Evolutionary conservation across 2,113 vertebrate genomes (phyloP), one percentile per base, ranked within the genome.

Genomic region (Holacanthus passer): DNA sequence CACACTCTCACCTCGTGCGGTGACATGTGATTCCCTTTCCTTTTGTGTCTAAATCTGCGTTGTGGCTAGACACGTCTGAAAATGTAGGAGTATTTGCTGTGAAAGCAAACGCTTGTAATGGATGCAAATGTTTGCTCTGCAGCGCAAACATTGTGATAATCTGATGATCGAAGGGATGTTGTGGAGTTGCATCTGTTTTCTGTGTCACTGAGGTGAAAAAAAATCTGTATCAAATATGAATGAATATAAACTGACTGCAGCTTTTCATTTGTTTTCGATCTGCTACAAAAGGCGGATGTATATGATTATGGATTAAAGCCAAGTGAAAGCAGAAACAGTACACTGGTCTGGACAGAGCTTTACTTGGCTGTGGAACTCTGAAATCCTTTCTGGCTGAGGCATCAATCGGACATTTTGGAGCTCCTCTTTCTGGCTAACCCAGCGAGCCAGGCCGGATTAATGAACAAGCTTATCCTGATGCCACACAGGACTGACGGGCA

Each of bases 381-480:
- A 88, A 91, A 89, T 85, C 73, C 84, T 74, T 59, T 73, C 64
- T 88, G 87, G 83, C 88, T 72, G 63, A 50, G 14, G 77, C 89
- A 89, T 88, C 87, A 89, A 65, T 83, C 69, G 62, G 71, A 83
- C 69, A 63, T 81, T 77, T 88, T 78, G 77, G 84, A 87, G 56
- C 81, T 83, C 31, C 43, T 81, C 79, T 78, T 70, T 76, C 62
- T 83, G 84, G 77, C 77, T 67, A 88, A 79, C 79, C 43, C 58
- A 81, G 60, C 1, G 19, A 84, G 65, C 79, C 82, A 82, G 77
- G 56, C 67, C 5, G 75, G 89, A 91, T 90, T 86, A 88, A 88
- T 87, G 78, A 87, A 73, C 87, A 67, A 60, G 83, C 69, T 89
- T 82, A 90, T 88, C 83, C 78, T 76, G 71, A 86, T 82, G 81